Evolutionary conservation across 2,888 invertebrate genomes (phyloP), one percentile per base, ranked within the genome.

Genomic region (Drosophila putrida): DNA sequence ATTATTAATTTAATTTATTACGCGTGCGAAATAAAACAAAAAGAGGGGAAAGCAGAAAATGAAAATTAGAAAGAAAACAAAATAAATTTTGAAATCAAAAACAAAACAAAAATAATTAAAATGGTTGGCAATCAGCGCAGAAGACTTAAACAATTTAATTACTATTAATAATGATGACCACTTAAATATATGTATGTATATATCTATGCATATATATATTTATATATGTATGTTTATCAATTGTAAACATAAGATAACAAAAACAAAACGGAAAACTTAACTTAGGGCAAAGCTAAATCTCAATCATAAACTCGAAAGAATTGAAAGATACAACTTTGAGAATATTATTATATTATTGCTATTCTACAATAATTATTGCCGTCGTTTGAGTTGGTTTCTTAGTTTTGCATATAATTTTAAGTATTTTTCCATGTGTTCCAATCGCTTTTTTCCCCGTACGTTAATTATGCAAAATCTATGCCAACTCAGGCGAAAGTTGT

Each of bases 71-170:
- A 57, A 62, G 10, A 20, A 53, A n/a, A 41, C 41, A 27, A 50
- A 41, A 60, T 13, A 55, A 63, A 43, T 25, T 65, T 39, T 60
- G 4, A 28, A 53, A 39, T 38, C 25, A 59, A 50, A 50, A 15
- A 50, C 35, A 61, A 54, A 61, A 65, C 36, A 43, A 44, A 38
- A 71, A 54, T 54, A 73, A 77, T 75, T 3, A 5, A 72, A 77
- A 86, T 86, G 82, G 89, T 86, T 89, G 85, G 85, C 85, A 89
- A 86, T 86, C 85, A 86, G 85, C 84, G 87, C 89, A 86, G 85
- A 86, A 86, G 85, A 86, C 85, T 86, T 86, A 87, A 85, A 90
- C 68, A 79, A 80, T 78, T 80, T 78, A 80, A 85, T 76, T 73
- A 79, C 71, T 76, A 78, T 75, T 78, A 76, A 76, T 78, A 76